phyloP scores from a whole-genome alignment of 2,113 vertebrate species.

The Cyanoderma ruficeps region DNA sequence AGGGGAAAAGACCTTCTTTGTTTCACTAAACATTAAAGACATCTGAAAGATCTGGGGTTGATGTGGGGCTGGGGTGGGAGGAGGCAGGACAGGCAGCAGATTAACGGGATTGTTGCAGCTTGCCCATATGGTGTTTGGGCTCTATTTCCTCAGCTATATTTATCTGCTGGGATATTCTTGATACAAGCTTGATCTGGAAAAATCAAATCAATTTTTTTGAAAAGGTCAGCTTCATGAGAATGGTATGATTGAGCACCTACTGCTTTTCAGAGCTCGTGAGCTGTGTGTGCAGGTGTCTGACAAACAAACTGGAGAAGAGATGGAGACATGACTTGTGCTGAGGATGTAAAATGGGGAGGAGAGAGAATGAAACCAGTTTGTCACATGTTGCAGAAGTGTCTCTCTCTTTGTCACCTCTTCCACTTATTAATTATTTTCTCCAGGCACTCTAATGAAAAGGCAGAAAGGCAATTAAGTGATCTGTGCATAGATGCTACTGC shows the following conservation, averaged over 20 bases:
- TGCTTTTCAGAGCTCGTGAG: neutral
- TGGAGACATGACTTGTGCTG: neutral
- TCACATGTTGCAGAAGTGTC: neutral
- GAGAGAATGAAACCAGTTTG: neutral
- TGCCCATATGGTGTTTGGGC: neutral
- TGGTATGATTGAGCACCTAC: neutral
- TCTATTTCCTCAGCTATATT: neutral
- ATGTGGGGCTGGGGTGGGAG: constrained; percentile 34
- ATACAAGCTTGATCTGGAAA: neutral
- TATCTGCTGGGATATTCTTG: neutral
- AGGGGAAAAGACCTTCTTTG: constrained; percentile 34
- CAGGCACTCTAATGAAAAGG: neutral
- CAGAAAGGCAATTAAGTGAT: neutral
- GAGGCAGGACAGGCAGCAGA: constrained; percentile 29
- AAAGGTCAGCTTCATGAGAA: neutral
- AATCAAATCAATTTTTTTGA: neutral
- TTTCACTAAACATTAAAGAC: constrained; percentile 1
- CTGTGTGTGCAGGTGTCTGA: neutral
- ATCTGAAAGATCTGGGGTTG: constrained; percentile 19
- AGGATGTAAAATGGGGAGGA: neutral
- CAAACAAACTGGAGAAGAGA: neutral
- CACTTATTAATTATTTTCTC: neutral
- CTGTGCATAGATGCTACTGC: neutral
- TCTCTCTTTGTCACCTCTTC: neutral
- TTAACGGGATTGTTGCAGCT: constrained; percentile 31